These are phyloP conservation scores for Catharus fuscescens DNA, from an alignment of 2,113 vertebrate species.

Conservation along the genomic window DNA sequence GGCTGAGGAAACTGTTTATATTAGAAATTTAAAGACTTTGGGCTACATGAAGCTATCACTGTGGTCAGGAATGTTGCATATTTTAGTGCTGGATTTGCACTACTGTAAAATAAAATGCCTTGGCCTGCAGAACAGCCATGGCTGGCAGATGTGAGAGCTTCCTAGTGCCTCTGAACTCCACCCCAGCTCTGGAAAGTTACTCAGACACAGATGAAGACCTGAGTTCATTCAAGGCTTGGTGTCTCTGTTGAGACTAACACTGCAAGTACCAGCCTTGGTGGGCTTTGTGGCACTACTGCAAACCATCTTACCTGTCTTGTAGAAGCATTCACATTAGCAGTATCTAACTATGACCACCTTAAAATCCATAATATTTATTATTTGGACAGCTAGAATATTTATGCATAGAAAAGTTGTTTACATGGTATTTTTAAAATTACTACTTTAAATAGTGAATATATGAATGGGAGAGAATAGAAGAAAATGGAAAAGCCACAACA, in stretches of 20 bases:
- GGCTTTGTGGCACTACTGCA: background rate
- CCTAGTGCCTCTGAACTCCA: background rate
- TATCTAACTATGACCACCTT: background rate
- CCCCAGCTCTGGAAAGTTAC: background rate
- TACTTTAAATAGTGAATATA: background rate
- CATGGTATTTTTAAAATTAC: background rate
- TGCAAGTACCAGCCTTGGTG: background rate
- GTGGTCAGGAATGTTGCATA: slow-evolving; percentile 42
- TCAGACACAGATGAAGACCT: background rate
- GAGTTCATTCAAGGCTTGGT: background rate
- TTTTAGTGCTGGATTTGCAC: slow-evolving; percentile 35
- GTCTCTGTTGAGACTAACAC: background rate
- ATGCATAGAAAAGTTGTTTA: background rate
- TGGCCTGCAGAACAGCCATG: background rate
- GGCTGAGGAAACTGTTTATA: background rate
- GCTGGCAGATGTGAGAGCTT: slow-evolving; percentile 21
- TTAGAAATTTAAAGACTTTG: slow-evolving; percentile 35
- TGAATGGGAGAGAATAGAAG: background rate
- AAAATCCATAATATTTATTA: background rate
- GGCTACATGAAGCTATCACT: slow-evolving; percentile 15
- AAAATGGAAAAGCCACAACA: background rate
- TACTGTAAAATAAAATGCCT: slow-evolving; percentile 48
- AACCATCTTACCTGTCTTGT: background rate
- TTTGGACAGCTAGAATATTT: background rate
- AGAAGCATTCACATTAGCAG: background rate